Evolutionary conservation across 2,113 vertebrate genomes (phyloP).

Genomic region (Notothenia coriiceps): DNA sequence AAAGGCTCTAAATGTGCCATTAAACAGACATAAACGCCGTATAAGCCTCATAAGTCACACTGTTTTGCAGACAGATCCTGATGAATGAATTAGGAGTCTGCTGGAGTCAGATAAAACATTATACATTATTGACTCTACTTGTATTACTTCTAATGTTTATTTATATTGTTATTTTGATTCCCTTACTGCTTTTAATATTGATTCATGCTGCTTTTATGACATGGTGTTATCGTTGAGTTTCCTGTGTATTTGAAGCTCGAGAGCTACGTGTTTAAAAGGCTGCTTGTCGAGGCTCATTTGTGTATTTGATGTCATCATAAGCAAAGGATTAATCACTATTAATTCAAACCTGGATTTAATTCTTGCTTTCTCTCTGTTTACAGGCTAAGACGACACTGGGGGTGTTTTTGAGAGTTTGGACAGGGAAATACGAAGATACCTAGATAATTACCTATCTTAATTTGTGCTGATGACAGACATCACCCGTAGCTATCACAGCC

Average conservation of each 20-base stretch:
- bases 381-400: not conserved
- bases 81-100: constrained; percentile 31
- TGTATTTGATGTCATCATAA: not conserved
- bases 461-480: constrained; percentile 33
- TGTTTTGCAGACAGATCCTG: constrained; percentile 21
- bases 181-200: not conserved
- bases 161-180: not conserved
- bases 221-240: not conserved
- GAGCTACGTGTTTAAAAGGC: not conserved
- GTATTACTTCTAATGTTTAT: not conserved
- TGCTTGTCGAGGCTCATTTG: not conserved
- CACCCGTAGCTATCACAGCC: constrained; percentile 4
- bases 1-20: constrained; percentile 45
- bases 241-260: not conserved
- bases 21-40: constrained; percentile 54
- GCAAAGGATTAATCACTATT: not conserved
- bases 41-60: constrained; percentile 8
- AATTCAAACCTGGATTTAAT: not conserved
- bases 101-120: constrained; percentile 17
- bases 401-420: not conserved
- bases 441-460: constrained; percentile 30
- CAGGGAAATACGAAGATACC: not conserved
- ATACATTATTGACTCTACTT: not conserved
- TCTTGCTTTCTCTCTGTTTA: not conserved
- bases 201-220: not conserved